Percentiles rank a stretch among this genome's conserved stretches.
Conservation (phyloP, 2,113 vertebrate genomes). For the Rhabdomys dilectus region DNA sequence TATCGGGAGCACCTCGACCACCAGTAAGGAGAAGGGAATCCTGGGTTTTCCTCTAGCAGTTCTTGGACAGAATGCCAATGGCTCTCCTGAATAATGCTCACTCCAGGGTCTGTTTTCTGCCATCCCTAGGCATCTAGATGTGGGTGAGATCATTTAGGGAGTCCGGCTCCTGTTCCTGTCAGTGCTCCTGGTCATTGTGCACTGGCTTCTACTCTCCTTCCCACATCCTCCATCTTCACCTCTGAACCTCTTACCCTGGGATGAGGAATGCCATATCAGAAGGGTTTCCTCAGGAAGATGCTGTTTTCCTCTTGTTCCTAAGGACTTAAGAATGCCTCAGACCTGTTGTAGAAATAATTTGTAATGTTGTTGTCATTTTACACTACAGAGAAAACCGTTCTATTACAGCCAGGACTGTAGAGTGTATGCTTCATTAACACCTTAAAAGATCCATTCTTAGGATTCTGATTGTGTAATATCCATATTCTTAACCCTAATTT, state of each 20-base stretch:
- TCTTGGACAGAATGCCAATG: background rate
- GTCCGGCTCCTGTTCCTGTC: accelerated
- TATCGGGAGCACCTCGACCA: background rate
- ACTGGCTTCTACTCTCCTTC: background rate
- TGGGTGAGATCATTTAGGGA: background rate
- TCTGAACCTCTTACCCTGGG: background rate
- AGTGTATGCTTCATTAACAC: background rate
- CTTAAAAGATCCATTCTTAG: background rate
- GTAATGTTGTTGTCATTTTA: background rate
- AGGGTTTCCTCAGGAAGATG: background rate
- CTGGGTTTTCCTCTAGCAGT: background rate
- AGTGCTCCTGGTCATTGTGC: background rate
- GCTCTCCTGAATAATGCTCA: background rate
- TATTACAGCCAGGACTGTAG: background rate
- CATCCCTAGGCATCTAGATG: background rate
- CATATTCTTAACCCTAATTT: background rate
- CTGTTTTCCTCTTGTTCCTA: background rate
- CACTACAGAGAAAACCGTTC: background rate
- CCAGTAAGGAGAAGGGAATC: conserved; percentile 80
- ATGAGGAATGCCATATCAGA: background rate
- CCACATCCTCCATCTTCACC: background rate
- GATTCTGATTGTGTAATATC: background rate
- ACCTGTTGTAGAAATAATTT: background rate
- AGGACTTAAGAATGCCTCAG: background rate
- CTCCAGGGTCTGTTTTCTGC: background rate